Evolutionary conservation across 2,113 vertebrate species (phyloP), one percentile per base, ranked within the genome.

Genomic region (Pyrgilauda ruficollis): DNA sequence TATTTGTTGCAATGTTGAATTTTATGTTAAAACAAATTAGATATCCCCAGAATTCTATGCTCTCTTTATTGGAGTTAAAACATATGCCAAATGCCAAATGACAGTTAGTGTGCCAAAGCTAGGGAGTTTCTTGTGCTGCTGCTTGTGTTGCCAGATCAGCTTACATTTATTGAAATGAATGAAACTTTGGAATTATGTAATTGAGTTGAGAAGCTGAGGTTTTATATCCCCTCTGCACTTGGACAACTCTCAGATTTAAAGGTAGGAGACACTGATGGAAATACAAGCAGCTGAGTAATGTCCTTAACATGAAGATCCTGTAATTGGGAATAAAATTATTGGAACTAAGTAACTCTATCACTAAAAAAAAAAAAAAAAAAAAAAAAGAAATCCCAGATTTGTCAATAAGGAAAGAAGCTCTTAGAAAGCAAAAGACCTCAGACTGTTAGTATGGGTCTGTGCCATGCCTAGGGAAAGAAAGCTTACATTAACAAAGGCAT

Each of bases 61-160:
- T 83, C 10, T 10, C 23, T 22, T 46, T 73, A 53, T 3, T 79
- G 37, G 67, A 70, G 19, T 74, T 73, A 77, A 86, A 94, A 66
- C 7, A 9, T 16, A 64, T 35, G 21, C 81, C 35, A 90, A 87
- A 82, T 50, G 5, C 33, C 44, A 76, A 76, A 76, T 47, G 6
- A 9, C 7, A 50, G 8, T 39, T 53, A 73, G 22, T 0, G 0
- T 41, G 84, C 53, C 55, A 84, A 43, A 82, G 5, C 12, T 56
- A 41, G 37, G 24, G 50, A 77, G 6, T 8, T 77, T 70, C 31
- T 63, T 46, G 7, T 77, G 9, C 30, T 62, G 35, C 37, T 80
- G 24, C 33, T 15, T 74, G 83, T 31, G 3, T 41, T 56, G 30
- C 43, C 55, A 87, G 35, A 73, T 73, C 43, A 76, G 8, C 23